phyloP scores from a whole-genome alignment of 2,797 vertebrate genomes.

The Propithecus deckenii region DNA sequence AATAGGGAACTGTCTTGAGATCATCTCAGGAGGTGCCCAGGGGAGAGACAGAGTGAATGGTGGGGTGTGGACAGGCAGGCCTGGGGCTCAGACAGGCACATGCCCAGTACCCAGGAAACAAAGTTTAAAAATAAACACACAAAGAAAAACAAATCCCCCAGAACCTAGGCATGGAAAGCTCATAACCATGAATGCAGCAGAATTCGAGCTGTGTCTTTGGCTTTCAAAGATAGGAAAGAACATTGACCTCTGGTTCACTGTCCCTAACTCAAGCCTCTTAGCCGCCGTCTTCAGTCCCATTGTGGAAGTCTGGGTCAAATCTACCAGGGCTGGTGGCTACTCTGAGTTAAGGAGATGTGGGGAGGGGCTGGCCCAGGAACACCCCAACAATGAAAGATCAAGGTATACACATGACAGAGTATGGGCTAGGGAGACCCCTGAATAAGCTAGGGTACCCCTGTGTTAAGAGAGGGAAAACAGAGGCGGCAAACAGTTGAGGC shows the following conservation, averaged over 20 bases:
- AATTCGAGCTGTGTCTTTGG: constrained; percentile 58
- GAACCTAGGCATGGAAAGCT: constrained; percentile 18
- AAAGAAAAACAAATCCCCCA: neutral
- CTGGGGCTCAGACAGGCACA: constrained; percentile 74
- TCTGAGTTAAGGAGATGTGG: neutral
- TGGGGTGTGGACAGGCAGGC: constrained; percentile 10
- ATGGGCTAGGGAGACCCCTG: neutral
- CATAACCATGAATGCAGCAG: constrained; percentile 26
- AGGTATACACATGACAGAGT: neutral
- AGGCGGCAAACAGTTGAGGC: neutral
- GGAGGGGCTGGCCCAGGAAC: neutral
- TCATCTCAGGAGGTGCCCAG: neutral
- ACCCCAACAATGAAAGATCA: neutral
- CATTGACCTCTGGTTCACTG: neutral
- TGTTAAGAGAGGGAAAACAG: neutral
- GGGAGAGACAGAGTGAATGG: neutral
- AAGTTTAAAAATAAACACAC: neutral
- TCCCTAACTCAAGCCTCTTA: neutral
- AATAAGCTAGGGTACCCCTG: neutral
- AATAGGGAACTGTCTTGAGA: neutral
- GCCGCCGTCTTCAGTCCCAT: neutral
- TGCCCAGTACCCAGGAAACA: constrained; percentile 49
- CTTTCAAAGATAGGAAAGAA: neutral
- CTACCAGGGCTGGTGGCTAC: neutral
- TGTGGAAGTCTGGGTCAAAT: neutral